These are phyloP conservation scores for Clarias gariepinus DNA, from an alignment of 2,113 vertebrate species.

Conservation along the genomic window DNA sequence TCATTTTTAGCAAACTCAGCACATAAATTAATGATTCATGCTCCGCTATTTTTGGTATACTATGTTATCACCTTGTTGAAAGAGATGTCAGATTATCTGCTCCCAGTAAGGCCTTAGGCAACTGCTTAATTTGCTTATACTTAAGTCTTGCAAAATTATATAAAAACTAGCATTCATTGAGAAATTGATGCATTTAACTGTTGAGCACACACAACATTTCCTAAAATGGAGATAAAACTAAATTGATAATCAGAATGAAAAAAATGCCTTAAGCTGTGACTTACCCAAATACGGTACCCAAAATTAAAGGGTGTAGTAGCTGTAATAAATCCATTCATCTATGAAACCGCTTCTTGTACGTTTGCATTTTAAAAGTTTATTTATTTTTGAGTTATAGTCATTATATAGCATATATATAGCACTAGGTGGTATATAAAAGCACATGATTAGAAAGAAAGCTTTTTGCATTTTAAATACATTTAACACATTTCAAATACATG, in stretches of 20 bases:
- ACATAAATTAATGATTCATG: neutral
- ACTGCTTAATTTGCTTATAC: no score
- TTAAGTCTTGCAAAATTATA: no score
- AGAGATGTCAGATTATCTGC: neutral
- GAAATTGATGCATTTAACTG: no score
- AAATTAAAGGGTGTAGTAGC: neutral
- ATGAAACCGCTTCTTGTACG: neutral
- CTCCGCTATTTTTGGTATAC: neutral
- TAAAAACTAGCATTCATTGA: no score
- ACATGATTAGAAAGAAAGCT: neutral
- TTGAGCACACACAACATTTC: neutral
- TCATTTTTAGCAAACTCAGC: neutral
- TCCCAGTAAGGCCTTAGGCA: no score
- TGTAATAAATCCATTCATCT: neutral
- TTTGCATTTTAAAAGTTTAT: neutral
- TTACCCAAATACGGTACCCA: no score
- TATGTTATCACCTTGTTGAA: neutral
- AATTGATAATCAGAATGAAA: no score
- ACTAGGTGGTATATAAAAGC: neutral
- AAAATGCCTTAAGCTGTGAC: no score
- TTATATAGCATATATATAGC: no score
- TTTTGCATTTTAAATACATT: neutral
- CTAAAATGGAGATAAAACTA: neutral
- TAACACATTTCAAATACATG: neutral
- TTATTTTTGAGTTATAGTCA: neutral